phyloP scores from a whole-genome alignment of 2,888 invertebrate genomes.

The Meganola albula region DNA sequence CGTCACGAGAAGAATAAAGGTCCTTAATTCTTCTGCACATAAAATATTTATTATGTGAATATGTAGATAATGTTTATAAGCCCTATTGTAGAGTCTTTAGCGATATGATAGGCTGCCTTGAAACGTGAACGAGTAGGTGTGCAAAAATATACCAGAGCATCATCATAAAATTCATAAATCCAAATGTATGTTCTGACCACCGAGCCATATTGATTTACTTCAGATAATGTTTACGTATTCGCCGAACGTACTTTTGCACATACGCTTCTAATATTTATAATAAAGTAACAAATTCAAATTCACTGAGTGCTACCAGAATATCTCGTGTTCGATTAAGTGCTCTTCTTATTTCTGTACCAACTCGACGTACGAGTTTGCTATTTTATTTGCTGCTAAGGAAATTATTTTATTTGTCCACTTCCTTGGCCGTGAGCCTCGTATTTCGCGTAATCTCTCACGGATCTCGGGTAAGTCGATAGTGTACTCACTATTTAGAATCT shows the following conservation, averaged over 20 bases:
- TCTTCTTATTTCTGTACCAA: constrained; percentile 31
- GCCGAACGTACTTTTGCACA: constrained; percentile 57
- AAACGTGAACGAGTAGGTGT: constrained; percentile 30
- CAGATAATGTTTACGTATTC: constrained; percentile 54
- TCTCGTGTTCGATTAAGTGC: constrained; percentile 32
- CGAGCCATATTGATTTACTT: constrained; percentile 63
- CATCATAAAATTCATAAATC: constrained; percentile 66
- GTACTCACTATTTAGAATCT: constrained; percentile 22
- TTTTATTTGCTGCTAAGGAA: constrained; percentile 28
- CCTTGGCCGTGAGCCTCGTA: constrained; percentile 31
- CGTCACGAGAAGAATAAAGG: too few relatives aligned
- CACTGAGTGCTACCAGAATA: constrained; percentile 40
- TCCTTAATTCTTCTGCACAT: too few relatives aligned
- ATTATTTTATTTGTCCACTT: constrained; percentile 20
- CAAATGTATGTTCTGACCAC: constrained; percentile 44
- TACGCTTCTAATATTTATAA: constrained; percentile 48
- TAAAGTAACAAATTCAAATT: constrained; percentile 46
- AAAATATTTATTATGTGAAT: too few relatives aligned
- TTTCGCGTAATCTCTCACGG: constrained; percentile 34
- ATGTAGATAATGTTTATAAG: too few relatives aligned
- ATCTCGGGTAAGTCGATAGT: constrained; percentile 33
- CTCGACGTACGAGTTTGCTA: constrained; percentile 20
- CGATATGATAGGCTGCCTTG: constrained; percentile 14
- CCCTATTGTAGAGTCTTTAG: too few relatives aligned
- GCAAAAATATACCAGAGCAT: constrained; percentile 52